Evolutionary conservation across 1,140 invertebrate genomes (phyloP).

Genomic region (Agrilus planipennis): DNA sequence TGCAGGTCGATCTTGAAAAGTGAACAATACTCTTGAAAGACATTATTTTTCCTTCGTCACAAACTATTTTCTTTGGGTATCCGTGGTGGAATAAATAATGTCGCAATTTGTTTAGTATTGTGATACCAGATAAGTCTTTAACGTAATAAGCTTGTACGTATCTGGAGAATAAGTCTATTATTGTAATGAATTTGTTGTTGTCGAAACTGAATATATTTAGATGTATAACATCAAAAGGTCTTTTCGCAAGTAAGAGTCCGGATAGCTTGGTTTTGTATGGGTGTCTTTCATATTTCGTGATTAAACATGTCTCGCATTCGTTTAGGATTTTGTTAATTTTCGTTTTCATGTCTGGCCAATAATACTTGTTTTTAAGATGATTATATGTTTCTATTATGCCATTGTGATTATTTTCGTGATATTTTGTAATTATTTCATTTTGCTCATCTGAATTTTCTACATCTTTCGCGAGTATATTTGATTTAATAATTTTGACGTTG

Average conservation of each 20-base stretch:
- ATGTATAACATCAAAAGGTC: conserved; percentile 21
- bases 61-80: conserved; percentile 10
- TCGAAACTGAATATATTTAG: conserved; percentile 19
- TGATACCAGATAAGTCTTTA: conserved; percentile 5
- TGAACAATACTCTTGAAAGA: conserved; percentile 13
- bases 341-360: conserved; percentile 15
- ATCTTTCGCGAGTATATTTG: neutral
- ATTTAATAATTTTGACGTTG: neutral
- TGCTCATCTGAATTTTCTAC: conserved; percentile 1
- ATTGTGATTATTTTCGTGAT: conserved; percentile 9
- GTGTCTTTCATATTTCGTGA: conserved; percentile 15
- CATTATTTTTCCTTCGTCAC: conserved; percentile 13
- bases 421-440: conserved; percentile 1
- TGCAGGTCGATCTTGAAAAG: conserved; percentile 14
- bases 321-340: conserved; percentile 13
- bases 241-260: conserved; percentile 14
- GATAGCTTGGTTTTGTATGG: conserved; percentile 9
- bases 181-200: conserved; percentile 17
- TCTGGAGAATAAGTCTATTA: conserved; percentile 14
- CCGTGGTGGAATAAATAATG: conserved; percentile 9
- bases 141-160: conserved; percentile 8
- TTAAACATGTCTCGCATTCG: conserved; percentile 14
- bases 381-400: conserved; percentile 14
- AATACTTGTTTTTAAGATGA: conserved; percentile 12
- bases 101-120: conserved; percentile 8